Base-by-base conservation (phyloP, 2,888 invertebrate species). In the Dromius quadrimaculatus region DNA sequence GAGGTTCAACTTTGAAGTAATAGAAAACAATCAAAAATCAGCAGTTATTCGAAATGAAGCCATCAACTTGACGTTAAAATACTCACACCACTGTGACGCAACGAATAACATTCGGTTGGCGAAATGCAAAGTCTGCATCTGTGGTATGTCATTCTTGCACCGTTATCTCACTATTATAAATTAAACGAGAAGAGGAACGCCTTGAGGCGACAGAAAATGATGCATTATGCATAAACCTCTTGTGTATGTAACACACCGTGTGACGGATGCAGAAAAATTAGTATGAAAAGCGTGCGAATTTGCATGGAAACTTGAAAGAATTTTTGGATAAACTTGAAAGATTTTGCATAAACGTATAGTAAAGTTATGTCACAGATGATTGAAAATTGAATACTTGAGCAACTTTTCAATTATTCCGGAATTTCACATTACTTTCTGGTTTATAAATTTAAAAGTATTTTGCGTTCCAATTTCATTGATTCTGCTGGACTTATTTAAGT, bases 141-240 rank as follows among this genome's bases (percentile, higher is more conserved):
- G 15, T 32, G 11, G 38, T 17, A 59, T 59, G 59, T 59, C 59
- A 59, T 59, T 59, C 38, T n/a, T 20, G 54, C 36, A 59, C 59
- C 59, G 59, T 59, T 59, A 59, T 36, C 5, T 13, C 11, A 22
- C 36, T 45, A 59, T 59, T 59, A 59, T 36, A 59, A 17, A 59
- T 59, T 59, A 19, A 45, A 15, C 19, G 17, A 41, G 41, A 45
- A 45, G 19, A n/a, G n/a, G n/a, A n/a, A n/a, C n/a, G n/a, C 6
- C 45, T 45, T 17, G 17, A 45, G 45, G 45, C 45, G 45, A 45
- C n/a, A 9, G 9, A 45, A n/a, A 20, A 45, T 36, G 38, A 59
- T 59, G 36, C 59, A 59, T 59, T 36, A 59, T 59, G 34, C 59
- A 59, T 59, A 59, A 59, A 36, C n/a, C 20, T 59, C 59, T n/a